These are phyloP conservation scores for Drosophila greeni DNA, from an alignment of 2,888 invertebrate species.

Conservation along the genomic window DNA sequence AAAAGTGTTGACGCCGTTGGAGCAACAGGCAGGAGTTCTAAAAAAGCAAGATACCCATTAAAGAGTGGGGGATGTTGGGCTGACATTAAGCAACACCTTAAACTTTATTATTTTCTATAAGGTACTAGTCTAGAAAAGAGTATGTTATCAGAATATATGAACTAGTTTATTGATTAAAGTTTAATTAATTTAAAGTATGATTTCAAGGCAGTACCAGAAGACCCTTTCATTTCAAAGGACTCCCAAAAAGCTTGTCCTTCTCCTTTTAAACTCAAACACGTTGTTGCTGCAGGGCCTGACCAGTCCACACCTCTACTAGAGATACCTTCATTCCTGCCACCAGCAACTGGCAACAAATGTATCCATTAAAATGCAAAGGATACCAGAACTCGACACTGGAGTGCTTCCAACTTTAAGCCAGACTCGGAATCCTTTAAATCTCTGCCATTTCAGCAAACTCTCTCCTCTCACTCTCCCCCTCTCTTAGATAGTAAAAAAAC, in stretches of 20 bases:
- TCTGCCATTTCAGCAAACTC: neutral
- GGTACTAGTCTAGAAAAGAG: too few species aligned
- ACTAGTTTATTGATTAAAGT: too few species aligned
- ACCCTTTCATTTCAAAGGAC: neutral
- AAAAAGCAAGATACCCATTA: conserved; percentile 7
- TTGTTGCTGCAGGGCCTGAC: neutral
- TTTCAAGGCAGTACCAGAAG: neutral
- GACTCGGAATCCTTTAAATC: conserved; percentile 14
- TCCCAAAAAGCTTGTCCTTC: neutral
- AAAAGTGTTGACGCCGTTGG: conserved; percentile 35
- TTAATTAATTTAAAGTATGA: neutral
- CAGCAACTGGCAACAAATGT: conserved; percentile 1
- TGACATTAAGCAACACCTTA: rapidly evolving
- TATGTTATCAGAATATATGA: neutral
- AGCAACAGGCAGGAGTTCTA: conserved; percentile 28
- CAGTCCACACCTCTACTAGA: neutral
- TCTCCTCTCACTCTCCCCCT: neutral
- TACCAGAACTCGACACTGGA: neutral
- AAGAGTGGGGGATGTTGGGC: neutral
- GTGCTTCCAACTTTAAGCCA: conserved; percentile 9
- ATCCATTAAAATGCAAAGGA: conserved; percentile 14
- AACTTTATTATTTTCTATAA: too few species aligned
- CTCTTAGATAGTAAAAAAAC: conserved; percentile 2
- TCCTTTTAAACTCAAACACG: neutral
- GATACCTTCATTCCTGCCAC: neutral